Evolutionary conservation across 2,113 vertebrate species (phyloP), one percentile per base, ranked within the genome.

Genomic region (Oreochromis aureus): DNA sequence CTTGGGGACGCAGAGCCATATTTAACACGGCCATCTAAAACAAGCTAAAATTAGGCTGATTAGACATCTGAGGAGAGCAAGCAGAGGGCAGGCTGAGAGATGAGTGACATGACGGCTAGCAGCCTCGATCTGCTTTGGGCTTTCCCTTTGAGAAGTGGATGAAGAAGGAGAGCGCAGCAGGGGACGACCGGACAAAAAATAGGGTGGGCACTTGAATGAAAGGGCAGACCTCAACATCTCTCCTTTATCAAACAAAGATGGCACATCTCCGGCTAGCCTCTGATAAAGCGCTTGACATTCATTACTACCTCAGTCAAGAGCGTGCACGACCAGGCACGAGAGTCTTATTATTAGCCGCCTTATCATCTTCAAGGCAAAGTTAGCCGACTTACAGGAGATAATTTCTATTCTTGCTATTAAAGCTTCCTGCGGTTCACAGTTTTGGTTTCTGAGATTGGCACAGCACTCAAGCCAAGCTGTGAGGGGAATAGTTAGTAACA

Each of bases 251-350:
- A 83, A 82, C 85, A 92, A 76, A 89, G 92, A 87, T 89, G 90
- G 92, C 94, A 92, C 91, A 94, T 94, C 94, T 95, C 92, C 85
- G 84, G 94, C 85, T 90, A 59, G 86, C 56, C 41, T 15, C 91
- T 92, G 95, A 96, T 96, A 95, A 96, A 95, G 89, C 83, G 90
- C 92, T 95, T 91, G 87, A 93, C 88, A 92, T 90, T 94, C 94
- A 95, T 95, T 94, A 95, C 94, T 96, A 95, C 94, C 93, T 94
- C 87, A 87, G 95, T 92, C 92, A 95, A 93, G 91, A 94, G 94
- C 86, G 92, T 89, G 86, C 94, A 93, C 90, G 90, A 93, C 85
- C 85, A 84, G 93, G 87, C 82, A 89, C 11, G 46, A 87, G 89
- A 86, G 85, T 89, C 92, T 89, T 95, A 96, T 94, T 95, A 95